Conservation (phyloP, 2,888 invertebrate genomes). For the Hirtodrosophila alboralis region DNA sequence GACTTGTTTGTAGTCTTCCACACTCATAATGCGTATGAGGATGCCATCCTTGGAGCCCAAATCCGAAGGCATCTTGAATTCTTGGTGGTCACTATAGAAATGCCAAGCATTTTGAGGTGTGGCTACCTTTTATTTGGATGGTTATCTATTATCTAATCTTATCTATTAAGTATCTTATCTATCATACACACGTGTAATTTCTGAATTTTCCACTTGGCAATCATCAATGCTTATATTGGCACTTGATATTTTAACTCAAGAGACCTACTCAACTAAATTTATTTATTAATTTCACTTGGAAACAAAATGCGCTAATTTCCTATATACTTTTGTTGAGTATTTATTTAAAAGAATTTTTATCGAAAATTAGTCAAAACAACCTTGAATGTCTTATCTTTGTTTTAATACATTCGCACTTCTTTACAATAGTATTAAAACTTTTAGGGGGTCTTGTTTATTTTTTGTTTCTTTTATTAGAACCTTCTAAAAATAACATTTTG, state of each 20-base stretch:
- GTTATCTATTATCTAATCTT: conserved; percentile 11
- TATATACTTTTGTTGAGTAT: neutral
- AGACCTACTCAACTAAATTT: conserved; percentile 1
- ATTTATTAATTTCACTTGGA: conserved; percentile 2
- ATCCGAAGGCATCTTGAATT: conserved; percentile 30
- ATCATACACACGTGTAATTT: neutral
- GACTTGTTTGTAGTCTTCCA: conserved; percentile 35
- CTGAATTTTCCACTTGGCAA: neutral
- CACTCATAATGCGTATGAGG: conserved; percentile 39
- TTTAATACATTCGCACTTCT: too few relatives aligned
- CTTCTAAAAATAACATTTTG: too few relatives aligned
- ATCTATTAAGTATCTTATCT: too few relatives aligned
- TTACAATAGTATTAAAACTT: too few relatives aligned
- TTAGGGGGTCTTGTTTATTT: too few relatives aligned
- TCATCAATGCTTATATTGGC: conserved; percentile 5
- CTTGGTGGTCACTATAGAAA: neutral
- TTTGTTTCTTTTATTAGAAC: too few relatives aligned
- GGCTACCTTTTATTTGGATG: conserved; percentile 21
- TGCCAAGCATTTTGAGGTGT: fast-evolving
- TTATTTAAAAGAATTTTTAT: too few relatives aligned
- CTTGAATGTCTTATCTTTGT: too few relatives aligned
- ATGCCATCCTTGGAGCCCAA: conserved; percentile 39
- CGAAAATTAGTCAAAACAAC: too few relatives aligned
- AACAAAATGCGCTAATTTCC: neutral
- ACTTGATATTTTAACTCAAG: neutral